These are phyloP conservation scores for Dicrostonyx torquatus DNA, from an alignment of 2,797 vertebrate genomes.

Conservation along the genomic window DNA sequence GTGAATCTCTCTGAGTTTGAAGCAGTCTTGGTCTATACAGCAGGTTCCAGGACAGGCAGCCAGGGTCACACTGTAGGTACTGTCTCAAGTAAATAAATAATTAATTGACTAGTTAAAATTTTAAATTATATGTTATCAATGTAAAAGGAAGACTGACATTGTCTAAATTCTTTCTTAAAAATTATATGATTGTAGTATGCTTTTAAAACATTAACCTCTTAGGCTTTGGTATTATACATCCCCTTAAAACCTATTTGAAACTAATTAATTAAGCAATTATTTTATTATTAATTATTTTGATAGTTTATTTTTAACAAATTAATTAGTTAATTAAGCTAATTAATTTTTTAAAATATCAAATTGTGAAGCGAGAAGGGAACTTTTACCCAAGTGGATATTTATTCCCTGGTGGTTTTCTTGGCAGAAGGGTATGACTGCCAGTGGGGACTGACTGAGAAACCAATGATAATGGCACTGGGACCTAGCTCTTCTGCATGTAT, in stretches of 20 bases:
- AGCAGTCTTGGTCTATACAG: background rate
- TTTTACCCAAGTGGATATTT: constrained; percentile 9
- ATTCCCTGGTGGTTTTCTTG: constrained; percentile 12
- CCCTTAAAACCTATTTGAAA: background rate
- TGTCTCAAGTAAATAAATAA: background rate
- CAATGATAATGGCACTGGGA: too few relatives aligned
- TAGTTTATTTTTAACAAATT: background rate
- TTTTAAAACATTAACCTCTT: constrained; percentile 32
- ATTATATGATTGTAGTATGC: background rate
- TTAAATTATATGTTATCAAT: background rate
- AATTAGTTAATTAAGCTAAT: background rate
- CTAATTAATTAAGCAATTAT: background rate
- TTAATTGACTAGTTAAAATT: background rate
- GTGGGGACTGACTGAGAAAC: too few relatives aligned
- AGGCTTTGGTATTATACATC: background rate
- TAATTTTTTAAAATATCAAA: constrained; percentile 10
- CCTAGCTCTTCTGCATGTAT: too few relatives aligned
- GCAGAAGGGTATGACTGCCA: background rate
- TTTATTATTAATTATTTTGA: background rate
- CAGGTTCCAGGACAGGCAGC: background rate
- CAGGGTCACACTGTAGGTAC: background rate
- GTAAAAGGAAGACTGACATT: background rate
- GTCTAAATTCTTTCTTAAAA: constrained; percentile 41
- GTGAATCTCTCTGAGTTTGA: background rate
- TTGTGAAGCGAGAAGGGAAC: constrained; percentile 14